Percentiles rank a stretch among this genome's conserved stretches.
Conservation (phyloP, 2,888 invertebrate species). For the Volucella inflata region DNA sequence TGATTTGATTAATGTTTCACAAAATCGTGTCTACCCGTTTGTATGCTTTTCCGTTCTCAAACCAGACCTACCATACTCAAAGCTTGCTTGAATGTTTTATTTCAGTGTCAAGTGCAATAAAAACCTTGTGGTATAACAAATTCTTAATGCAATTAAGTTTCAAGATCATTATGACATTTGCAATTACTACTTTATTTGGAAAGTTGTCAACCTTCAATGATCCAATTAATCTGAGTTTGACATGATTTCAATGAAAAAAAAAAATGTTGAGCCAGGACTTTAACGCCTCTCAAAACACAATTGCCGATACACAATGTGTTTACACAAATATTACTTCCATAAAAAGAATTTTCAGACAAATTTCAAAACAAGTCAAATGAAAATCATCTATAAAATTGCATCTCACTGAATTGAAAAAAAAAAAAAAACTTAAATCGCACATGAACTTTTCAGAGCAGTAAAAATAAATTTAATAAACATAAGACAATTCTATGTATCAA, state of each 20-base stretch:
- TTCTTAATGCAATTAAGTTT: background rate
- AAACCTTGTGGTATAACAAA: slow-evolving; percentile 9
- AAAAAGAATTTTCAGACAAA: background rate
- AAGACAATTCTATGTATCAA: slow-evolving; percentile 8
- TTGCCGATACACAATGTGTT: background rate
- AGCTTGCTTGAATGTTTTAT: background rate
- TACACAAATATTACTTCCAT: background rate
- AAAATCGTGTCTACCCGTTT: too few relatives aligned
- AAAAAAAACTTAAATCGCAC: slow-evolving; percentile 11
- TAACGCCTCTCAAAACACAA: too few relatives aligned
- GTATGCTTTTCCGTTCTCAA: too few relatives aligned
- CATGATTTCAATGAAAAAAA: too few relatives aligned
- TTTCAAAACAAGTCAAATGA: background rate
- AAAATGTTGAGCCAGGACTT: too few relatives aligned
- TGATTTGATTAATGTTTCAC: too few relatives aligned
- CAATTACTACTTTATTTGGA: slow-evolving; percentile 7
- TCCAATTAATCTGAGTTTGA: background rate
- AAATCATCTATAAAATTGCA: background rate
- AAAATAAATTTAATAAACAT: slow-evolving; percentile 8
- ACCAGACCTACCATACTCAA: too few relatives aligned
- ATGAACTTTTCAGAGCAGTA: slow-evolving; percentile 6
- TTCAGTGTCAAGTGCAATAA: background rate
- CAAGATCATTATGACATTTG: slow-evolving; percentile 19
- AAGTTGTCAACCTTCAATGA: slow-evolving; percentile 25
- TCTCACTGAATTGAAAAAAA: background rate